Evolutionary conservation across 2,888 invertebrate genomes (phyloP).

Genomic region (Corythucha ciliata): DNA sequence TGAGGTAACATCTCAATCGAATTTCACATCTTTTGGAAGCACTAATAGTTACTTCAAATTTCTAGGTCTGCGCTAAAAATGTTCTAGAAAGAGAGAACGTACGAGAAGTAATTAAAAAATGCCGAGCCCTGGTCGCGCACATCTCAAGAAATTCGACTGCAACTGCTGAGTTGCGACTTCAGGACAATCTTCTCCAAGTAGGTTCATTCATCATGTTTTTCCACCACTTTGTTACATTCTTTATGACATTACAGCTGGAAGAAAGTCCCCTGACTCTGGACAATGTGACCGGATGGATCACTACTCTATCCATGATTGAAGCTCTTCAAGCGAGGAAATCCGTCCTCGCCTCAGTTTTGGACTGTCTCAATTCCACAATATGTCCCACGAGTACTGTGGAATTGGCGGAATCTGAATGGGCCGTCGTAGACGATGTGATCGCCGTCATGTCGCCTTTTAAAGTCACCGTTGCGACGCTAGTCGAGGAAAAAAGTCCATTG

Average conservation of each 20-base stretch:
- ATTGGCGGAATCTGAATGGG: conserved; percentile 42
- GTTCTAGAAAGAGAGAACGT: conserved; percentile 43
- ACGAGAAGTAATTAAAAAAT: conserved; percentile 41
- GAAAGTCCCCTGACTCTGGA: conserved; percentile 32
- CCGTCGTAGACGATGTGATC: conserved; percentile 43
- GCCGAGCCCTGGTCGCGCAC: conserved; percentile 41
- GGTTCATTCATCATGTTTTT: conserved; percentile 5
- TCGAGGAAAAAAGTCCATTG: conserved; percentile 45
- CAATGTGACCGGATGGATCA: conserved; percentile 42
- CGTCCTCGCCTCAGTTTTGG: conserved; percentile 40
- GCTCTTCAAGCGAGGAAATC: conserved; percentile 41
- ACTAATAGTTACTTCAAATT: not conserved
- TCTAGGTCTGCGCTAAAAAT: conserved; percentile 40
- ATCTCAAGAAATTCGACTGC: conserved; percentile 41
- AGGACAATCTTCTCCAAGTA: conserved; percentile 40
- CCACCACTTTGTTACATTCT: no score
- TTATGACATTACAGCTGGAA: conserved; percentile 29
- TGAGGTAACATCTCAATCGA: conserved; percentile 37
- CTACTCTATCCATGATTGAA: conserved; percentile 45
- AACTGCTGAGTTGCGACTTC: conserved; percentile 39
- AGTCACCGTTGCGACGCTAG: conserved; percentile 45
- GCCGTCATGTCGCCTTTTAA: conserved; percentile 45
- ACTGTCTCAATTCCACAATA: conserved; percentile 38
- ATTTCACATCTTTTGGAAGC: not conserved
- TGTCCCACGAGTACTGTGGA: conserved; percentile 39